Base-by-base conservation (phyloP, 1,140 invertebrate species). In the Cyphomyrmex costatus region DNA sequence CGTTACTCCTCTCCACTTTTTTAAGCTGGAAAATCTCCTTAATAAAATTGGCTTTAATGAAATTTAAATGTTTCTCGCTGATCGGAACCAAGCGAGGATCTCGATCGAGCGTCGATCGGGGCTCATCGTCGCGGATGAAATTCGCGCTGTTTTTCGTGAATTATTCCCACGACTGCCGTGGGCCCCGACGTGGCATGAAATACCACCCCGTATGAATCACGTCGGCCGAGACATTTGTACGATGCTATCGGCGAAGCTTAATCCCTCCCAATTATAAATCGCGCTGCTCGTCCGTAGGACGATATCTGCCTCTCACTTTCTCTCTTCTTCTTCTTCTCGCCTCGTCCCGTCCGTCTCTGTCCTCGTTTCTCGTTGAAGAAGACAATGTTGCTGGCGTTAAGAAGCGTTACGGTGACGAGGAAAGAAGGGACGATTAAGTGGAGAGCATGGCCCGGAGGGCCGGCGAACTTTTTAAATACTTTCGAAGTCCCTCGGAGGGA, bases 381-480 rank as follows among this genome's bases (percentile, higher is more conserved):
- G 74, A 79, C 76, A 79, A 80, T 65, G 74, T 65, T 66, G 61
- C 46, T 53, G 73, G 76, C 88, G 88, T 89, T 90, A 78, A 87
- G 88, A 90, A 90, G 68, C 88, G 89, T 87, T 60, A 87, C 78
- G 46, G 61, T 58, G 79, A 56, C 51, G 68, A 53, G 58, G 33
- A 51, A 74, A 12, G 53, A 70, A 19, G 70, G 49, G 66, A 76
- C 80, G 89, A 90, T 90, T 90, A 90, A 90, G 80, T 82, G 82
- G 56, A 77, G 76, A 83, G 76, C 86, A 61, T 87, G 86, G 88
- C 88, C 79, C 82, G 60, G 56, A 77, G 89, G 79, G 86, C 66
- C 42, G 86, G 77, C n/a, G 33, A 90, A 90, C 89, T 90, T 90
- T 90, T 90, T 90, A 90, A 90, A 90, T 90, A 90, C 89, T 90